phyloP scores from a whole-genome alignment of 2,797 vertebrate species.

The Acanthurus tractus region DNA sequence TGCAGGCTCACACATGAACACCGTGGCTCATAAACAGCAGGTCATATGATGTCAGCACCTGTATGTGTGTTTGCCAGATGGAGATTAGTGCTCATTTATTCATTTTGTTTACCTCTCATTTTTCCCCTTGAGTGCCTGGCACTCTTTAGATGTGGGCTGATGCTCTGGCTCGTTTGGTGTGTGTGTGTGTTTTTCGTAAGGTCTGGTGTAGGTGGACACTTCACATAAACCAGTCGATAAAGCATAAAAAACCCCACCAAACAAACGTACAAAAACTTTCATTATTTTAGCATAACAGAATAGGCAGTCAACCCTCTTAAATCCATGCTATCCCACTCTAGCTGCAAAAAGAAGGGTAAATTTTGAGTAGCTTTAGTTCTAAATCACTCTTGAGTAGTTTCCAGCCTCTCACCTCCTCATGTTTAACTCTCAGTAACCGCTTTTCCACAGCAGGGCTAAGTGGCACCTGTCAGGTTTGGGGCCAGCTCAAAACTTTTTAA shows the following conservation, averaged over 20 bases:
- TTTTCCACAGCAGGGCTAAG: conserved; percentile 33
- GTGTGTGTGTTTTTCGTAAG: conserved; percentile 14
- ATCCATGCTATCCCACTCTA: conserved; percentile 56
- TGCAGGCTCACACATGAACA: not conserved
- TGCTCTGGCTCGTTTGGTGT: conserved; percentile 39
- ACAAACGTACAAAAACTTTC: not conserved
- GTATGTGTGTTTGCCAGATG: conserved; percentile 67
- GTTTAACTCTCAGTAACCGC: conserved; percentile 48
- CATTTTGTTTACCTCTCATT: conserved; percentile 65
- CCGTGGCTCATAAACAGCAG: conserved; percentile 45
- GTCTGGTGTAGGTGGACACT: conserved; percentile 23
- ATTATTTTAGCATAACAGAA: conserved; percentile 36
- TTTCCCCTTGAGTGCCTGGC: conserved; percentile 45
- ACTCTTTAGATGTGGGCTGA: conserved; percentile 52
- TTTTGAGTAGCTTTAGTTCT: conserved; percentile 60
- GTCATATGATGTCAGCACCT: conserved; percentile 60
- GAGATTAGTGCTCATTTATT: conserved; percentile 68
- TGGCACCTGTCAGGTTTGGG: conserved; percentile 38
- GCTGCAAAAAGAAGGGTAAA: conserved; percentile 46
- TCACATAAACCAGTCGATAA: conserved; percentile 40
- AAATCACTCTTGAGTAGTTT: conserved; percentile 65
- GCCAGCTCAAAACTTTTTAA: conserved; percentile 39
- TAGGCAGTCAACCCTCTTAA: conserved; percentile 40
- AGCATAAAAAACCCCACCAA: not conserved
- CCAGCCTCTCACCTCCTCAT: conserved; percentile 58